These are phyloP conservation scores for Campylomormyrus numenius DNA, from an alignment of 2,113 vertebrate genomes.

Conservation along the genomic window DNA sequence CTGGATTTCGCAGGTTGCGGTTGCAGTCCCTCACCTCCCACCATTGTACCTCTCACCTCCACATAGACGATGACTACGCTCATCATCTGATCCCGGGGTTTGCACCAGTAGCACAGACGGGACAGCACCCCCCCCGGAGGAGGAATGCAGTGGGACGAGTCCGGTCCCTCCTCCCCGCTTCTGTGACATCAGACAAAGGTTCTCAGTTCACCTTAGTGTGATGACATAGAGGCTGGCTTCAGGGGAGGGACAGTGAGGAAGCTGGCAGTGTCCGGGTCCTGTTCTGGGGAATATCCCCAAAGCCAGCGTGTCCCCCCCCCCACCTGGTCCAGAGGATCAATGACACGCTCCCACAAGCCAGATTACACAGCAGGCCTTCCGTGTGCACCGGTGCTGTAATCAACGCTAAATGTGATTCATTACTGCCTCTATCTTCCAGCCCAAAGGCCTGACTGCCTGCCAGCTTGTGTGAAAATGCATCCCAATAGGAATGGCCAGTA, in stretches of 20 bases:
- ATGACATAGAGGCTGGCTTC: background rate
- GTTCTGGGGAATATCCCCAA: background rate
- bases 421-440: background rate
- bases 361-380: background rate
- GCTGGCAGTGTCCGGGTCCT: background rate
- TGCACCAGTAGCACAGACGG: background rate
- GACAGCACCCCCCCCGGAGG: background rate
- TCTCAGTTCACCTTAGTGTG: background rate
- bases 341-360: background rate
- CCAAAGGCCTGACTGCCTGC: background rate
- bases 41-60: background rate
- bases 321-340: background rate
- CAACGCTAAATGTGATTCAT: conserved; percentile 11
- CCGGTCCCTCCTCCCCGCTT: background rate
- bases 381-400: background rate
- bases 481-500: background rate
- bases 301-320: background rate
- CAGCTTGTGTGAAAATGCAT: background rate
- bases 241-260: background rate
- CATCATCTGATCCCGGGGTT: background rate
- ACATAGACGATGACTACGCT: background rate
- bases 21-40: background rate
- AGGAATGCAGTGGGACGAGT: background rate
- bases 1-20: background rate
- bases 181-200: background rate